Evolutionary conservation across 2,797 vertebrate species (phyloP).

Genomic region (Synanceia verrucosa): DNA sequence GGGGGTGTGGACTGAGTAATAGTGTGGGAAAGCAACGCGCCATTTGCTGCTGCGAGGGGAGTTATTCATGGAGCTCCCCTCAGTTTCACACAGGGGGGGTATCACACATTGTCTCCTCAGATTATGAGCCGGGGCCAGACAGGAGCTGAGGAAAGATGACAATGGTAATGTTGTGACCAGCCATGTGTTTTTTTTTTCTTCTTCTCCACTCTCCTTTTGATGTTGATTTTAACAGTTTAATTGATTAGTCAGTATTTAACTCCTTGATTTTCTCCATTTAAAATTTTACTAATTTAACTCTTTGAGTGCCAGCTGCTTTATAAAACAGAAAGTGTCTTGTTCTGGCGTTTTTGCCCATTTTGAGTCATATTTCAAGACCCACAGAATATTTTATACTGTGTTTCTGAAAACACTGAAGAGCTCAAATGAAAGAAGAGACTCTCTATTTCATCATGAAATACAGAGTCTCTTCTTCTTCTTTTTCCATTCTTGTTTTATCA

Average conservation of each 20-base stretch:
- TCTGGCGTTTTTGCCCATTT: too few relatives aligned
- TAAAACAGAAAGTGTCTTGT: too few relatives aligned
- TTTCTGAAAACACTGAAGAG: too few relatives aligned
- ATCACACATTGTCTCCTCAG: conserved; percentile 62
- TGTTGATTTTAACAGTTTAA: not conserved
- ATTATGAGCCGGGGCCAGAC: conserved; percentile 20
- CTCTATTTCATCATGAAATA: too few relatives aligned
- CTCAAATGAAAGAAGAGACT: too few relatives aligned
- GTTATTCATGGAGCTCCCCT: conserved; percentile 74
- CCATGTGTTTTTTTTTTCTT: not conserved
- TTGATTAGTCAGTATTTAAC: not conserved
- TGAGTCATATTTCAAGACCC: too few relatives aligned
- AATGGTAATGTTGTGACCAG: conserved; percentile 1
- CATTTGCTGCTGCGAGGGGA: conserved; percentile 71
- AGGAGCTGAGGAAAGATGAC: conserved; percentile 18
- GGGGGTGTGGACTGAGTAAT: conserved; percentile 72
- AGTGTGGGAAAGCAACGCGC: conserved; percentile 78
- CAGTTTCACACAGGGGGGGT: conserved; percentile 59
- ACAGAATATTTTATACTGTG: too few relatives aligned
- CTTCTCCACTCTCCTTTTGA: not conserved
- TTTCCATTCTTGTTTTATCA: too few relatives aligned
- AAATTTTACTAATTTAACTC: too few relatives aligned
- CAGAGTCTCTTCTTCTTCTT: too few relatives aligned
- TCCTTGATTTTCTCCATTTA: not conserved
- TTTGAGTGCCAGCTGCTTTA: too few relatives aligned